Base-by-base conservation (phyloP, 2,888 invertebrate genomes). In the Lordiphosa fenestrarum region DNA sequence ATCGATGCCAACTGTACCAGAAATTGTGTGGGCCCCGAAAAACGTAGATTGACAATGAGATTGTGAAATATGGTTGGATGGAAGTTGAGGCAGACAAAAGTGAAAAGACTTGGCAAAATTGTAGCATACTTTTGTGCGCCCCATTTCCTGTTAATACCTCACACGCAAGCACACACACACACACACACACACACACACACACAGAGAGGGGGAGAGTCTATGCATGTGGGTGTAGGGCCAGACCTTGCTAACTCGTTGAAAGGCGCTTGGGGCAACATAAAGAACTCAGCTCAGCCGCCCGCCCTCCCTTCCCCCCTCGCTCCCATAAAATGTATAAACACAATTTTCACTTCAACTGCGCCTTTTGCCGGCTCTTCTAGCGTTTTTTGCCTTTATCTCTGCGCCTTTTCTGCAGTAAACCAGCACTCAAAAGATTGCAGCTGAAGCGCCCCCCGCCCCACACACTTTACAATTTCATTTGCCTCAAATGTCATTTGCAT, bases 291-390 rank as follows among this genome's bases (percentile, higher is more conserved):
- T n/a, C 12, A 3, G n/a, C 0, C 12, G 2, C 2, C 19, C 4
- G 3, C 5, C 15, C 15, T 13, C 13, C 2, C 12, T 4, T n/a
- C 0, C 12, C 4, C 19, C 19, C 4, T 5, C 5, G 15, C 15
- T 23, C 13, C 15, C 65, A 67, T 67, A 50, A 66, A 73, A 63
- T 63, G 63, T 67, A 63, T 70, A 63, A 77, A 59, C 65, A 81
- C 65, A 66, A 58, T 70, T 70, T 76, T 67, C 65, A 65, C 62
- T 76, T 65, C 37, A 76, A 53, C 59, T 52, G 44, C 57, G 64
- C 50, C 66, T 69, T 80, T 69, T 69, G 53, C 47, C 67, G 53
- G 59, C 44, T 40, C 36, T 21, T 46, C 48, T 15, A 15, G 13
- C 42, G 33, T 53, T 46, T 30, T 52, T 37, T 19, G 51, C 21